Base-by-base conservation (phyloP, 2,113 vertebrate species). In the Heterochromis multidens region DNA sequence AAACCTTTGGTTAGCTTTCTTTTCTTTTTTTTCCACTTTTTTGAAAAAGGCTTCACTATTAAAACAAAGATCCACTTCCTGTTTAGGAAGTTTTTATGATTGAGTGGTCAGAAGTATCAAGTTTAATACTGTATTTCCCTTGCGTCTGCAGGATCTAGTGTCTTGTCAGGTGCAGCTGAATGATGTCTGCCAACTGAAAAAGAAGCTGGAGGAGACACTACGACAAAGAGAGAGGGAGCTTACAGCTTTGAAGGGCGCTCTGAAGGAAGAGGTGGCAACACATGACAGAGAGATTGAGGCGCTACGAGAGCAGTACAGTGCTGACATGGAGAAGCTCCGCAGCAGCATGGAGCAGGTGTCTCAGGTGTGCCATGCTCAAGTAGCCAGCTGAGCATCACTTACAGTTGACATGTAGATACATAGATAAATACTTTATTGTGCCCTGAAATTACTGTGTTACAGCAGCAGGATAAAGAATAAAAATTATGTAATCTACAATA, bases 301-400 rank as follows among this genome's bases (percentile, higher is more conserved):
- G 0, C 94, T 99, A 21, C 90, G 97, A 74, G 96, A 97, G 89
- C 97, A 98, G 90, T 98, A 95, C 95, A 97, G 97, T 62, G 82
- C 87, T 0, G 98, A 99, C 90, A 94, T 97, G 92, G 97, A 99
- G 61, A 96, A 96, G 88, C 95, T 99, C 58, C 94, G 98, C 63
- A 90, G 92, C 84, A 99, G 96, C 94, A 93, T 99, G 96, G 97
- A 97, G 65, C 96, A 96, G 25, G 97, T 97, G 5, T 97, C 97
- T 1, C 97, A 98, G 97, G 98, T 97, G 84, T 61, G 90, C 60
- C 23, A 3, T 70, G 5, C 4, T 60, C 52, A 52, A 54, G 43
- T 27, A 63, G 8, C 8, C 27, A 31, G 35, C 59, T 70, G 37
- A 35, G 33, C 13, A 21, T 16, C 10, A 9, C 21, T 61, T 43